Evolutionary conservation across 2,797 vertebrate genomes (phyloP).

Genomic region (Choloepus didactylus): DNA sequence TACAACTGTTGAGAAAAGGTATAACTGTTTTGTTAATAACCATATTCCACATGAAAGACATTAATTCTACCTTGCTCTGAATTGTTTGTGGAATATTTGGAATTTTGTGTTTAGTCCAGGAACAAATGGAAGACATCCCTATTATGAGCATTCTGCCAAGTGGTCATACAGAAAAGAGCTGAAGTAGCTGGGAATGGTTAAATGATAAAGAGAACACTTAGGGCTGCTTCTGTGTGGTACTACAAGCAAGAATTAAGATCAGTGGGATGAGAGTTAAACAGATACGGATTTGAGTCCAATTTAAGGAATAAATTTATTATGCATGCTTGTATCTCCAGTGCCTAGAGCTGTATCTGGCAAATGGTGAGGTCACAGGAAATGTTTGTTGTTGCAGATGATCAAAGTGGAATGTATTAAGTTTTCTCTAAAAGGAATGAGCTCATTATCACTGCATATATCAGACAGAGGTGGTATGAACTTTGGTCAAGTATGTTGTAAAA

Average conservation of each 20-base stretch:
- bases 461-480: not conserved
- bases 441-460: constrained; percentile 14
- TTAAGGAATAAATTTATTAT: constrained; percentile 12
- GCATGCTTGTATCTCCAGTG: not conserved
- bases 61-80: not conserved
- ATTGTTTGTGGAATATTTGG: not conserved
- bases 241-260: not conserved
- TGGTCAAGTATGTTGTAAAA: not conserved
- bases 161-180: not conserved
- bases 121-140: not conserved
- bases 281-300: not conserved
- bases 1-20: not conserved
- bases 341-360: constrained; percentile 11
- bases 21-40: not conserved
- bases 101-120: not conserved
- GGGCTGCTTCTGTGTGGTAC: not conserved
- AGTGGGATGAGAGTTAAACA: not conserved
- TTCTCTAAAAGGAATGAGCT: constrained; percentile 45
- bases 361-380: not conserved
- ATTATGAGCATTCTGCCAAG: not conserved
- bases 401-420: not conserved
- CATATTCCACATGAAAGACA: not conserved
- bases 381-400: constrained; percentile 7
- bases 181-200: not conserved
- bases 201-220: not conserved